Base-by-base conservation (phyloP, 2,113 vertebrate genomes). In the Anguilla japonica region DNA sequence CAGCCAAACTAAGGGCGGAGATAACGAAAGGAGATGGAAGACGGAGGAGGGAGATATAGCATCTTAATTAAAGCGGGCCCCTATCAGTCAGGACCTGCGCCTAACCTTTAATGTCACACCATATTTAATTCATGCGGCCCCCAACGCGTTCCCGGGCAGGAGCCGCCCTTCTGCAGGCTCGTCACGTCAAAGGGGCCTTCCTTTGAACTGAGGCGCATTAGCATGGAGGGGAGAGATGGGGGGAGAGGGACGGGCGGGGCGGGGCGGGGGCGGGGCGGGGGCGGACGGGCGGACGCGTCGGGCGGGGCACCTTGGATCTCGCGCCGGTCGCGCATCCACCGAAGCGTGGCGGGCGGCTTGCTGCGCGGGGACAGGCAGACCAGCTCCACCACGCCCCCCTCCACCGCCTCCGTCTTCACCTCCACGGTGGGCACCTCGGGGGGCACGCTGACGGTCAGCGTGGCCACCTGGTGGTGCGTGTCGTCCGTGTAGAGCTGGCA, bases 391-490 rank as follows among this genome's bases (percentile, higher is more conserved):
- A 97, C 96, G 3, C 96, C 96, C 0, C 97, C 97, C 91, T 98
- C 97, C 91, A 97, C 96, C 0, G 95, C 97, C 87, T 96, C 96
- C 60, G 96, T 96, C 88, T 95, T 96, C 89, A 97, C 97, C 88
- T 97, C 96, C 91, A 98, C 97, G 0, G 93, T 90, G 0, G 97
- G 97, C 79, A 95, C 95, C 88, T 97, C 96, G 0, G 97, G 97
- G 7, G 94, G 95, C 89, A 98, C 97, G 93, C 91, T 89, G 0
- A 98, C 97, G 0, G 97, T 97, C 81, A 98, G 96, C 14, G 96
- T 97, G 18, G 97, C 97, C 87, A 98, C 97, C 95, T 98, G 97
- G 93, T 98, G 97, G 93, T 97, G 97, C 0, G 97, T 98, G 87
- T 95, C 94, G 20, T 98, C 97, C 0, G 97, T 97, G 92, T 98